A percentile compares a stretch with the other conserved stretches of the same genome.
Conservation (phyloP, 2,888 invertebrate genomes). For the Philereme transversata region DNA sequence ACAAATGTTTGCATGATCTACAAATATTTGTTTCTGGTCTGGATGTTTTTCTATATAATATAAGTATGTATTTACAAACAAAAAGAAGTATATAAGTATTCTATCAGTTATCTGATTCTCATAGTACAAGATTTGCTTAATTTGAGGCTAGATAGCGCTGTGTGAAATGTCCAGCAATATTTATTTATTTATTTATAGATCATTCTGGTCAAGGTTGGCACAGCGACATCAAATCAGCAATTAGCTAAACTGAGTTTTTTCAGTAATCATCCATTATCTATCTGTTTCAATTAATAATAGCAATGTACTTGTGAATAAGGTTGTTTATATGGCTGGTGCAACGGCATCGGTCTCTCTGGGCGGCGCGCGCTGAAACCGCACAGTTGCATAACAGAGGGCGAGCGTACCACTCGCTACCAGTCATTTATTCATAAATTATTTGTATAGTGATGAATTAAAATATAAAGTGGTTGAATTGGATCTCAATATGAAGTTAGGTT, state of each 20-base stretch:
- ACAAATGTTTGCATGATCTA: too few relatives aligned
- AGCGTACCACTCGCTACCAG: conserved; percentile 43
- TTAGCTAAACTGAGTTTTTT: conserved; percentile 11
- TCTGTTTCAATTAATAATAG: conserved; percentile 14
- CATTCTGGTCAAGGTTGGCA: conserved; percentile 12
- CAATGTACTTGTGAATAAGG: conserved; percentile 12
- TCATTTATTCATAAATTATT: conserved; percentile 11
- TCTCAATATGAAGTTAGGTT: conserved; percentile 33
- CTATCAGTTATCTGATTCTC: too few relatives aligned
- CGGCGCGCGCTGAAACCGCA: conserved; percentile 23
- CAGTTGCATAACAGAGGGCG: conserved; percentile 63
- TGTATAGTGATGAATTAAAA: conserved; percentile 5
- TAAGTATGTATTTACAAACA: too few relatives aligned
- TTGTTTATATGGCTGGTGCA: neutral
- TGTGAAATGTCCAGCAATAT: too few relatives aligned
- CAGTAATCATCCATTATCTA: neutral
- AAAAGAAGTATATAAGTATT: too few relatives aligned
- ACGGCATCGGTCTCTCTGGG: neutral
- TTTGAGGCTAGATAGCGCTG: too few relatives aligned
- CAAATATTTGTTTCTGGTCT: too few relatives aligned
- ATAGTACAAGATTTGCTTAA: too few relatives aligned
- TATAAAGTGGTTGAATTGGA: conserved; percentile 15
- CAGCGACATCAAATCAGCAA: neutral
- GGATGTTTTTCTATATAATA: too few relatives aligned
- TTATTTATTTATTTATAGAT: too few relatives aligned